phyloP scores from a whole-genome alignment of 2,797 vertebrate species.

The Betta splendens region DNA sequence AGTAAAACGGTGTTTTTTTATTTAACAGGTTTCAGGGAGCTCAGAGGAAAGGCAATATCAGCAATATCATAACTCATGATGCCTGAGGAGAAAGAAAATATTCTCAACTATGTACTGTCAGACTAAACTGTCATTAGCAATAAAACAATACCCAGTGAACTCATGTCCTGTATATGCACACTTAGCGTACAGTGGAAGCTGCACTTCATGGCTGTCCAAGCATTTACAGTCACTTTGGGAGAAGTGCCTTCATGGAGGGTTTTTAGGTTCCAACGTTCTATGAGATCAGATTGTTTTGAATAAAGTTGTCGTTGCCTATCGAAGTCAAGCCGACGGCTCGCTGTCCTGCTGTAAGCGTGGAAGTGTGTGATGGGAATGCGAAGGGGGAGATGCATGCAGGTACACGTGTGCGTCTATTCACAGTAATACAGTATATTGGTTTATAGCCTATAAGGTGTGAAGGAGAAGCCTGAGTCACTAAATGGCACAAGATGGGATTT shows the following conservation, averaged over 20 bases:
- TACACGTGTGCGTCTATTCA: slow-evolving; percentile 52
- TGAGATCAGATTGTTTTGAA: slow-evolving; percentile 77
- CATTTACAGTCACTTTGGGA: slow-evolving; percentile 76
- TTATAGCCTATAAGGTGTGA: slow-evolving; percentile 54
- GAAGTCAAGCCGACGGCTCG: slow-evolving; percentile 46
- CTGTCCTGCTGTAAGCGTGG: slow-evolving; percentile 39
- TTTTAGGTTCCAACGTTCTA: slow-evolving; percentile 66
- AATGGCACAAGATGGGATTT: slow-evolving; percentile 47
- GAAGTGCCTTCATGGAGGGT: slow-evolving; percentile 80
- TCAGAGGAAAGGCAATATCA: slow-evolving; percentile 67
- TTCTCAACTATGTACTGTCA: slow-evolving; percentile 54
- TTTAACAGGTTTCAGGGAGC: slow-evolving; percentile 74
- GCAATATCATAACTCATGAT: slow-evolving; percentile 40
- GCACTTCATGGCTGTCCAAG: slow-evolving; percentile 65
- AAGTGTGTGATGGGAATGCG: slow-evolving; percentile 28
- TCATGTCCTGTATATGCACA: slow-evolving; percentile 57
- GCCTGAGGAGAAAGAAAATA: slow-evolving; percentile 47
- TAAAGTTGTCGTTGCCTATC: slow-evolving; percentile 80
- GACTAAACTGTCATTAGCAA: slow-evolving; percentile 70
- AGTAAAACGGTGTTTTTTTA: slow-evolving; percentile 65
- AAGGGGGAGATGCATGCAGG: slow-evolving; percentile 55
- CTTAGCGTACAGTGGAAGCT: slow-evolving; percentile 59
- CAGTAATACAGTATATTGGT: slow-evolving; percentile 61
- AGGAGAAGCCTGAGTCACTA: slow-evolving; percentile 60
- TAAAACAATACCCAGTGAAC: slow-evolving; percentile 64